Conservation (phyloP, 2,888 invertebrate species). For the Erebia epiphron region DNA sequence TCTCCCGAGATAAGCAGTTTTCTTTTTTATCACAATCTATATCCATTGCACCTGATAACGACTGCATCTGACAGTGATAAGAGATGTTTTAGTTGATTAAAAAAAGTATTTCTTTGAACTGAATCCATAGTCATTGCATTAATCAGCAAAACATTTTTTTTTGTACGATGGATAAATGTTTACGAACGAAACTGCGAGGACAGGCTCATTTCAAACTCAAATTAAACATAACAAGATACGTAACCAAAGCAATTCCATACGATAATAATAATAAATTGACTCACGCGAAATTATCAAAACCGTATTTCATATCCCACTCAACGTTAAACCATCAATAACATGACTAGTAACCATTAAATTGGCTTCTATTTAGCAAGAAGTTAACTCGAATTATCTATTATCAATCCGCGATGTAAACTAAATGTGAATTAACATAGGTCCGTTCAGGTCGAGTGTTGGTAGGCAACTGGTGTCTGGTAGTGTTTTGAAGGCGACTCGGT, state of each 20-base stretch:
- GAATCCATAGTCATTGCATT: not conserved
- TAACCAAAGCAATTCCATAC: conserved; percentile 10
- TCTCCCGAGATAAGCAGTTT: conserved; percentile 4
- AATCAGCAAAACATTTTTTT: not conserved
- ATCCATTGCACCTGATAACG: not conserved
- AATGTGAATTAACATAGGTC: not conserved
- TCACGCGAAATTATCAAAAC: not conserved
- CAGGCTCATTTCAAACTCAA: not conserved
- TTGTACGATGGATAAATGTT: not conserved
- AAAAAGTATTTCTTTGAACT: not conserved
- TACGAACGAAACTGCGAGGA: not conserved
- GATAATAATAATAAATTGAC: conserved; percentile 16
- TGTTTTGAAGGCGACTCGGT: not conserved
- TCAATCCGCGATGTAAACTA: not conserved
- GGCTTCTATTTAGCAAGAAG: no score
- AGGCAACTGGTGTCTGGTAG: conserved; percentile 7
- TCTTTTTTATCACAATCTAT: conserved; percentile 5
- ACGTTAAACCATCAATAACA: not conserved
- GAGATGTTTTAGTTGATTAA: not conserved
- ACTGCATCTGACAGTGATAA: conserved; percentile 5
- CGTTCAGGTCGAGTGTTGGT: not conserved
- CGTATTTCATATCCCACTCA: not conserved
- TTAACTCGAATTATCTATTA: not conserved
- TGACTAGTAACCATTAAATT: not conserved
- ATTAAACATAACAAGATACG: not conserved